Evolutionary conservation across 2,797 vertebrate species (phyloP).

Genomic region (Cuculus canorus): DNA sequence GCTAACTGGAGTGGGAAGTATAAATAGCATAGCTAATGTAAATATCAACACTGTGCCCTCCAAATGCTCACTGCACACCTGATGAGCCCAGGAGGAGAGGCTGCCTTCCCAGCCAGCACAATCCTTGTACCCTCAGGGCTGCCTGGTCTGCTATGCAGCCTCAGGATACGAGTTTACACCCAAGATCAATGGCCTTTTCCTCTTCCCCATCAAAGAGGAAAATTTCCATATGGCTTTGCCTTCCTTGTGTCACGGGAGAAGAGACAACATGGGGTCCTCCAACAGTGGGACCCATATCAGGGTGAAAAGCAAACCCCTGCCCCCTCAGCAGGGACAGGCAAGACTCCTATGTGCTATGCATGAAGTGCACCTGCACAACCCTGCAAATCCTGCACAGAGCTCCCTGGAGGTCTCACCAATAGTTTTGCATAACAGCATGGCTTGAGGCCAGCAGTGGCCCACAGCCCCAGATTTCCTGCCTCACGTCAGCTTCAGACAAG

Average conservation of each 20-base stretch:
- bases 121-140: neutral
- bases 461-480: neutral
- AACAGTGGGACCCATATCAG: neutral
- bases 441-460: neutral
- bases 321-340: neutral
- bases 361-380: neutral
- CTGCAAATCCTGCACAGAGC: neutral
- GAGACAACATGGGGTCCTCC: rapidly evolving
- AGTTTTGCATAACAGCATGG: neutral
- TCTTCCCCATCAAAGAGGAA: neutral
- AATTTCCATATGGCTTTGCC: neutral
- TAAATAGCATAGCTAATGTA: neutral
- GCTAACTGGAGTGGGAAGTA: slow-evolving; percentile 4
- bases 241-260: neutral
- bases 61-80: neutral
- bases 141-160: neutral
- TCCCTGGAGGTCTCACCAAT: neutral
- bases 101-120: neutral
- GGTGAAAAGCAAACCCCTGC: neutral
- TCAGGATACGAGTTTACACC: neutral
- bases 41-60: slow-evolving; percentile 16
- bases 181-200: neutral
- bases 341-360: neutral
- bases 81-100: neutral
- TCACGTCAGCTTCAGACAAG: neutral